phyloP scores from a whole-genome alignment of 2,888 invertebrate species.

The Caenorhabditis uteleia region DNA sequence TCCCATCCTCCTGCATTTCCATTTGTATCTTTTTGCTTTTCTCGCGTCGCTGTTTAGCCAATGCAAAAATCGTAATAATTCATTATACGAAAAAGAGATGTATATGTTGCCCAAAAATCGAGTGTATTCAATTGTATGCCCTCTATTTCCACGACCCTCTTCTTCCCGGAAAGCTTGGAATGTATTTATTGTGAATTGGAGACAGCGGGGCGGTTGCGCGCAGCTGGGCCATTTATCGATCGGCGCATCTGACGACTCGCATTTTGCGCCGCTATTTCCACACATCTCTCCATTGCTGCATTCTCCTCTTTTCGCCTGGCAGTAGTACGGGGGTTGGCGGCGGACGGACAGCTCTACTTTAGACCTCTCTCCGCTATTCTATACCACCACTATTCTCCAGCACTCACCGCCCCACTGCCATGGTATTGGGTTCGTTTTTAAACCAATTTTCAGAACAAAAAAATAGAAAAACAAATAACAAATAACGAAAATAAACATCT shows the following conservation, averaged over 20 bases:
- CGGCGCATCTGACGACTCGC: slow-evolving; percentile 6
- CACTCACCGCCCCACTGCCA: slow-evolving; percentile 42
- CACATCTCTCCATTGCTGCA: slow-evolving; percentile 13
- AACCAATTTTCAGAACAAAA: slow-evolving; percentile 3
- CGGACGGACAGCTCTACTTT: slow-evolving; percentile 41
- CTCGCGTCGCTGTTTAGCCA: too few species aligned
- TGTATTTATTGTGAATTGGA: too few species aligned
- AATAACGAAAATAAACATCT: background rate
- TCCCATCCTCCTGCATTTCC: too few species aligned
- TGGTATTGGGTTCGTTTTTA: slow-evolving; percentile 42
- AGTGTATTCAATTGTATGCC: too few species aligned
- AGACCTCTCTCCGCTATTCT: slow-evolving; percentile 41
- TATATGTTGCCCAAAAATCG: too few species aligned
- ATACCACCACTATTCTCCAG: slow-evolving; percentile 43
- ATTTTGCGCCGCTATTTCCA: background rate
- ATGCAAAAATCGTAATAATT: too few species aligned
- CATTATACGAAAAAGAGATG: too few species aligned
- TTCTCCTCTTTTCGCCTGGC: background rate
- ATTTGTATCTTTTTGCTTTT: too few species aligned
- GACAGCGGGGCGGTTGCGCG: slow-evolving; percentile 24
- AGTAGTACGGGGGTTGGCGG: slow-evolving; percentile 40
- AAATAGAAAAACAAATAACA: too few species aligned
- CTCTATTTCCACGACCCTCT: too few species aligned
- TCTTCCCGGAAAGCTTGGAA: too few species aligned
- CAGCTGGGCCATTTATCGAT: slow-evolving; percentile 43